phyloP scores from a whole-genome alignment of 2,888 invertebrate genomes.

The Pristionchus japonicus region DNA sequence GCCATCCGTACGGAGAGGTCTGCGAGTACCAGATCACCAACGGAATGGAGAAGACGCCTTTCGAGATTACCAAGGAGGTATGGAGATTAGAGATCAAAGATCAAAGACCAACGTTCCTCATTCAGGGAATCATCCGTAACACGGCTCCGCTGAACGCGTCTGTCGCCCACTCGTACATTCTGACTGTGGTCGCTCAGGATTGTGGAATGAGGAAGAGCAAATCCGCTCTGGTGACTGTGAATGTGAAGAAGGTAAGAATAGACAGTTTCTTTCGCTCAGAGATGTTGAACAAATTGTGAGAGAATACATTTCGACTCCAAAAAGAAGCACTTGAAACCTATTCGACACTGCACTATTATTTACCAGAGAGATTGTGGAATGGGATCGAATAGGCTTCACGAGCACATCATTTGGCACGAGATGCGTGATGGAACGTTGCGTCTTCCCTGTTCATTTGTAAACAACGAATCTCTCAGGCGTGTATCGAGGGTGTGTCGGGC shows the following conservation, averaged over 20 bases:
- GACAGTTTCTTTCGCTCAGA: no score
- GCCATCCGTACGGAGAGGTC: constrained; percentile 93
- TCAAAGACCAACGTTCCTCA: no score
- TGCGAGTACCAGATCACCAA: constrained; percentile 96
- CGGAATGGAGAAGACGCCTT: constrained; percentile 70
- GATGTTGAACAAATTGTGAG: no score
- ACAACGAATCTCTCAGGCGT: no score
- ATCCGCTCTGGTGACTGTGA: constrained; percentile 95
- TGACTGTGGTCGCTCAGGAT: constrained; percentile 96
- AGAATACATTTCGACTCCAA: neutral
- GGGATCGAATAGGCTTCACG: neutral
- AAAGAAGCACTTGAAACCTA: neutral
- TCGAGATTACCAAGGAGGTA: constrained; percentile 69
- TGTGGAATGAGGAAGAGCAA: constrained; percentile 90
- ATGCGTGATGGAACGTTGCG: neutral
- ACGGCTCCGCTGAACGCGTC: constrained; percentile 93
- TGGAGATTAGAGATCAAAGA: neutral
- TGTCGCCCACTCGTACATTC: constrained; percentile 92
- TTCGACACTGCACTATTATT: no score
- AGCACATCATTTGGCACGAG: neutral
- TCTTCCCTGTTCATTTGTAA: neutral
- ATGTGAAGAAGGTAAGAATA: constrained; percentile 84
- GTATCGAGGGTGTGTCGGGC: constrained; percentile 42
- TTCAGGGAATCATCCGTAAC: constrained; percentile 83
- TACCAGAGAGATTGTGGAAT: neutral